Base-by-base conservation (phyloP, 2,113 vertebrate species). In the Ceuthmochares aereus region DNA sequence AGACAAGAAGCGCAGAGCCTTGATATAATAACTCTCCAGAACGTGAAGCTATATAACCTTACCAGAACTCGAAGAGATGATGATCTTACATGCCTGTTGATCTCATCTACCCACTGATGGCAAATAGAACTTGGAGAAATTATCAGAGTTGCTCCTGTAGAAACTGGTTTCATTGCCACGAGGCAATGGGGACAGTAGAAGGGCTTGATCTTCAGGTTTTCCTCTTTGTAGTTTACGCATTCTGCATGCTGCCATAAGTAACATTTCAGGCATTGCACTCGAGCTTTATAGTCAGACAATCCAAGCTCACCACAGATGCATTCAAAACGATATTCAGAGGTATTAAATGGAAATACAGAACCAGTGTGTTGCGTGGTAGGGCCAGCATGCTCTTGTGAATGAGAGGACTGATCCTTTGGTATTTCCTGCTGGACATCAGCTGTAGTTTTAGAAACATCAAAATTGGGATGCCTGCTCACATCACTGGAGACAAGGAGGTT, bases 131-230 rank as follows among this genome's bases (percentile, higher is more conserved):
- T 99, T 0, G 99, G 99, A 6, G 99, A 99, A 97, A 99, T 99
- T 63, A 99, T 99, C 76, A 99, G 98, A 58, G 99, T 99, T 3
- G 99, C 99, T 47, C 99, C 98, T 7, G 99, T 99, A 63, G 99
- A 98, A 75, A 99, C 99, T 2, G 99, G 99, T 21, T 98, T 99
- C 99, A 99, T 99, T 60, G 99, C 99, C 25, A 99, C 99, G 22
- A 99, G 98, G 93, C 99, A 99, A 94, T 99, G 99, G 29, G 99
- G 99, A 90, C 99, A 99, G 97, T 99, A 99, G 97, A 99, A 99
- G 4, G 99, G 99, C 4, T 98, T 99, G 7, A 98, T 98, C 51
- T 98, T 98, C 42, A 99, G 94, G 75, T 99, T 99, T 90, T 99
- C 99, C 93, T 99, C 98, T 92, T 99, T 99, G 93, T 99, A 99